Conservation (phyloP, 2,888 invertebrate species). For the Trypoxylon attenuatum region DNA sequence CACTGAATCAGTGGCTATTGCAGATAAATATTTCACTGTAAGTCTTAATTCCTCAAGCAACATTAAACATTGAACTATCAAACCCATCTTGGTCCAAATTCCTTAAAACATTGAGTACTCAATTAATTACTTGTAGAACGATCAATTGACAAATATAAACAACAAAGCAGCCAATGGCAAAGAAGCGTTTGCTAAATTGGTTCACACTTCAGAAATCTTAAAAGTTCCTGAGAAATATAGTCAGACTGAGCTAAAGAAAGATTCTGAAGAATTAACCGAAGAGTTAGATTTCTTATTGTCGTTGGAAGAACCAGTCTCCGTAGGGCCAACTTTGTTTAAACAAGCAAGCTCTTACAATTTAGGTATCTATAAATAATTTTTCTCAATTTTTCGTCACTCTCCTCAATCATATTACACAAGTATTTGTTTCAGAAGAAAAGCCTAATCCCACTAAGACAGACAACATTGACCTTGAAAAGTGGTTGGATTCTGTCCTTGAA, state of each 20-base stretch:
- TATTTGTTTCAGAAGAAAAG: conserved; percentile 39
- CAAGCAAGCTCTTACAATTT: neutral
- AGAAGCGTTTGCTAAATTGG: conserved; percentile 18
- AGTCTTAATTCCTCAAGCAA: neutral
- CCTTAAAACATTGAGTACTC: neutral
- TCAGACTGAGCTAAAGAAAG: neutral
- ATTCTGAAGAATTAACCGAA: conserved; percentile 40
- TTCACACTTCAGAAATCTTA: conserved; percentile 1
- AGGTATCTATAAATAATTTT: no score
- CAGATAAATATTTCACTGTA: conserved; percentile 71
- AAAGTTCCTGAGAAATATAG: neutral
- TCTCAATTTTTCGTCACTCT: no score
- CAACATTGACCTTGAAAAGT: conserved; percentile 67
- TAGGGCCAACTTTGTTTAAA: neutral
- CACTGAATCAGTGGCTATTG: conserved; percentile 73
- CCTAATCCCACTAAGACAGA: conserved; percentile 47
- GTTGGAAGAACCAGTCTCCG: conserved; percentile 51
- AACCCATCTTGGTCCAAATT: neutral
- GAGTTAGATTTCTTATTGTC: conserved; percentile 67
- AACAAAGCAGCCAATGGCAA: conserved; percentile 31
- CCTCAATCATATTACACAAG: no score
- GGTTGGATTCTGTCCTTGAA: conserved; percentile 68
- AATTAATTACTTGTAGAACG: conserved; percentile 46
- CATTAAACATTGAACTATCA: neutral
- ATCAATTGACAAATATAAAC: conserved; percentile 59